phyloP scores from a whole-genome alignment of 2,797 vertebrate genomes.

The Lemur catta region DNA sequence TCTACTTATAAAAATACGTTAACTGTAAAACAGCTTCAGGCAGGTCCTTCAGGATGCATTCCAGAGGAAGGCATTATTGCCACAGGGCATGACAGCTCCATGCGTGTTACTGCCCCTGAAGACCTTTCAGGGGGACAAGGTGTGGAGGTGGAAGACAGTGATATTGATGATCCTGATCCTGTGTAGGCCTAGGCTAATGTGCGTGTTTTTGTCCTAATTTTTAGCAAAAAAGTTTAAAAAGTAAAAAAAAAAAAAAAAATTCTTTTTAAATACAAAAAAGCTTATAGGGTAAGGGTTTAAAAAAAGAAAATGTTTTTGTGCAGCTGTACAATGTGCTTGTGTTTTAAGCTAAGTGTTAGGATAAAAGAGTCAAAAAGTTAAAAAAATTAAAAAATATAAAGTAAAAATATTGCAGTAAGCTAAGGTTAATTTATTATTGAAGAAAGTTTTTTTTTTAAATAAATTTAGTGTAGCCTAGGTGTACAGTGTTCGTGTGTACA shows the following conservation, averaged over 20 bases:
- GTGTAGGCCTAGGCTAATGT: not conserved
- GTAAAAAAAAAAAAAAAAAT: not conserved
- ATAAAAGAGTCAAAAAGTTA: not conserved
- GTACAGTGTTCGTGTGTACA: not conserved
- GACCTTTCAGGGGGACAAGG: not conserved
- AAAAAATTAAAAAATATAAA: not conserved
- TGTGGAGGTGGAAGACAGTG: not conserved
- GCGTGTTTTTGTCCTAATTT: not conserved
- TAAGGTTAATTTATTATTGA: not conserved
- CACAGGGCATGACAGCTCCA: not conserved
- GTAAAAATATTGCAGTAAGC: not conserved
- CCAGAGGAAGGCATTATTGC: not conserved
- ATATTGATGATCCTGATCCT: not conserved
- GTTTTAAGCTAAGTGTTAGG: not conserved
- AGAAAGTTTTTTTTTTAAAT: not conserved
- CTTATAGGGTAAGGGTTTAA: not conserved
- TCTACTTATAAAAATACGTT: not conserved
- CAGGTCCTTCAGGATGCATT: not conserved
- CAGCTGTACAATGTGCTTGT: not conserved
- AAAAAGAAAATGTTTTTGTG: not conserved
- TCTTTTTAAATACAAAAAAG: not conserved
- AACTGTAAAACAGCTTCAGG: not conserved
- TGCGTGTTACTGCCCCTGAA: not conserved
- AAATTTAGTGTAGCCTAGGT: not conserved
- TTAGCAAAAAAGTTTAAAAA: not conserved